Percentiles rank a stretch among this genome's conserved stretches.
These are phyloP conservation scores for Brachyhypopomus gauderio DNA, from an alignment of 2,113 vertebrate genomes.

Conservation along the genomic window DNA sequence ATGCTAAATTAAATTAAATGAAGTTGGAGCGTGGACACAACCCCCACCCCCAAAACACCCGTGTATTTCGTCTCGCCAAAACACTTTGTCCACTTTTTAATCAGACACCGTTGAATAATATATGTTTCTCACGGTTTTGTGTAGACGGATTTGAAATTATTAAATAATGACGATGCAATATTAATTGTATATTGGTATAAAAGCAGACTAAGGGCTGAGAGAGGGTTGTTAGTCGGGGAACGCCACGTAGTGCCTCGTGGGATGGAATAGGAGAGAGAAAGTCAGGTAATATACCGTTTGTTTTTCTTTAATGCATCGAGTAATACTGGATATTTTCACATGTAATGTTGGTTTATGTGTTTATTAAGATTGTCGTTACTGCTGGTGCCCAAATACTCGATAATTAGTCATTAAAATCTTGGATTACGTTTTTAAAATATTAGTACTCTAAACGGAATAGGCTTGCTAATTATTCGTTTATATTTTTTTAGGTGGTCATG, in stretches of 20 bases:
- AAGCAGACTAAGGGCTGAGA: slow-evolving; percentile 69
- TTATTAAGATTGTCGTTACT: too few species aligned
- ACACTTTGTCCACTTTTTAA: slow-evolving; percentile 66
- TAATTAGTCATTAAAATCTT: too few species aligned
- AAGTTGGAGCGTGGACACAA: too few species aligned
- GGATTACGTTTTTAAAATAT: too few species aligned
- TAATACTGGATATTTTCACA: too few species aligned
- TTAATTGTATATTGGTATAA: slow-evolving; percentile 83
- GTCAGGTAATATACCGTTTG: background rate
- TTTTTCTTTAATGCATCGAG: too few species aligned
- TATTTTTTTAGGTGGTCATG: too few species aligned
- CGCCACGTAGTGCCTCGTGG: slow-evolving; percentile 54
- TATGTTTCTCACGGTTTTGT: slow-evolving; percentile 81
- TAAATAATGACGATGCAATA: slow-evolving; percentile 86
- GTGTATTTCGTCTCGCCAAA: slow-evolving; percentile 44
- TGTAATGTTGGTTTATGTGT: too few species aligned
- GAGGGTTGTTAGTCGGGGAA: slow-evolving; percentile 59
- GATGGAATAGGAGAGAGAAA: slow-evolving; percentile 25
- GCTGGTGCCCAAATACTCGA: too few species aligned
- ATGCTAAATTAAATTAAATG: background rate
- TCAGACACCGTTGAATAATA: slow-evolving; percentile 84
- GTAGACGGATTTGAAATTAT: slow-evolving; percentile 83
- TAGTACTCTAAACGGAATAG: too few species aligned
- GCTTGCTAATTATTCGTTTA: too few species aligned
- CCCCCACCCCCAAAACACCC: background rate